phyloP scores from a whole-genome alignment of 2,113 vertebrate genomes.

The Ammodramus savannarum region DNA sequence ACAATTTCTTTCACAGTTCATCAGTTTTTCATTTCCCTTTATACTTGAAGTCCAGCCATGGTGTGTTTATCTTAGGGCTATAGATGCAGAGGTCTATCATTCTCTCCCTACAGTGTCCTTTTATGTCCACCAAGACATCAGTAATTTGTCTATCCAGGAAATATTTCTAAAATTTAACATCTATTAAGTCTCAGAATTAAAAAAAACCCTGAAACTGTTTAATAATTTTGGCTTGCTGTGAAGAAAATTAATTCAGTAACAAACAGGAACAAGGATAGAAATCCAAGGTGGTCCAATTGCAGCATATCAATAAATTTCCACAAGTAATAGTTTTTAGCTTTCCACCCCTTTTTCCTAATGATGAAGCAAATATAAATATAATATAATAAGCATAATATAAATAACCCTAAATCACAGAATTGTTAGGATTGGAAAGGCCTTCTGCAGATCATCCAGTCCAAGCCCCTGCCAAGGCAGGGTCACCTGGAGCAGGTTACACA shows the following conservation, averaged over 20 bases:
- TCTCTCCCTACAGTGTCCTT: neutral
- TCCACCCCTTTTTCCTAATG: neutral
- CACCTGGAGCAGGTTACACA: neutral
- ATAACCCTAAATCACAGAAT: neutral
- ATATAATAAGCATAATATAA: neutral
- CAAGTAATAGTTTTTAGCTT: neutral
- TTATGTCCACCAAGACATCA: neutral
- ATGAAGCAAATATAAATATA: neutral
- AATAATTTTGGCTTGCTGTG: neutral
- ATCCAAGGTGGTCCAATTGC: neutral
- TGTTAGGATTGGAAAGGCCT: neutral
- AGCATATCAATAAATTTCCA: neutral
- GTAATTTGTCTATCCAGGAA: neutral
- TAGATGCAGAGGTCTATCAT: neutral
- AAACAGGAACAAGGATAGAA: neutral
- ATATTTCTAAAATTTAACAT: neutral
- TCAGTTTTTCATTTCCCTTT: neutral
- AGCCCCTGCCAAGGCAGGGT: neutral
- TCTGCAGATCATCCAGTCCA: neutral
- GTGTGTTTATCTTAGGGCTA: neutral
- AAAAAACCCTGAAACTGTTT: rapidly evolving
- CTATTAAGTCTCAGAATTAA: neutral
- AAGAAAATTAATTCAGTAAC: neutral
- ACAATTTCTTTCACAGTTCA: neutral
- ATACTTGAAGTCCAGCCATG: neutral